These are phyloP conservation scores for Galemys pyrenaicus DNA, from an alignment of 2,113 vertebrate genomes.

Conservation along the genomic window DNA sequence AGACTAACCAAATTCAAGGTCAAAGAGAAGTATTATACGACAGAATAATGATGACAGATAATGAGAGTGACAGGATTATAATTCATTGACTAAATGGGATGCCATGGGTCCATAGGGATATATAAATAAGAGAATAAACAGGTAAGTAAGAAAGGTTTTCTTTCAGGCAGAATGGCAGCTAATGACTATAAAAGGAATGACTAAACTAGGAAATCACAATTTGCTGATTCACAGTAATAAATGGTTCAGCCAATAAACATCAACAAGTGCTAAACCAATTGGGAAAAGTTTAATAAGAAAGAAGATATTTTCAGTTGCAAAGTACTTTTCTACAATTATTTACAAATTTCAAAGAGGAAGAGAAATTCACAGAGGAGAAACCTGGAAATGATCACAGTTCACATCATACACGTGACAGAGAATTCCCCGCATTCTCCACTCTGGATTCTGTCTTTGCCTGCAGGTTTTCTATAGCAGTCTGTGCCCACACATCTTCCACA, in stretches of 20 bases:
- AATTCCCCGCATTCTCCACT: no score
- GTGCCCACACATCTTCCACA: no score
- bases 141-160: neutral
- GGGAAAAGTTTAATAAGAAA: neutral
- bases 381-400: neutral
- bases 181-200: neutral
- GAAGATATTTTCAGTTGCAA: neutral
- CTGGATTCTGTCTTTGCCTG: no score
- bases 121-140: neutral
- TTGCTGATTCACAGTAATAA: neutral
- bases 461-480: no score
- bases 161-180: neutral
- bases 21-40: neutral
- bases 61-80: neutral
- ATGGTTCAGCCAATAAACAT: constrained; percentile 24
- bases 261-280: neutral
- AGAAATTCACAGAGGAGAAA: neutral
- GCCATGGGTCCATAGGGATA: neutral
- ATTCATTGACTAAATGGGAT: neutral
- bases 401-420: neutral
- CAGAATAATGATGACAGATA: neutral
- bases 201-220: constrained; percentile 23
- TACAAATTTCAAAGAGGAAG: constrained; percentile 15
- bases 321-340: neutral
- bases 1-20: neutral